Base-by-base conservation (phyloP, 2,113 vertebrate genomes). In the Hyla sarda region DNA sequence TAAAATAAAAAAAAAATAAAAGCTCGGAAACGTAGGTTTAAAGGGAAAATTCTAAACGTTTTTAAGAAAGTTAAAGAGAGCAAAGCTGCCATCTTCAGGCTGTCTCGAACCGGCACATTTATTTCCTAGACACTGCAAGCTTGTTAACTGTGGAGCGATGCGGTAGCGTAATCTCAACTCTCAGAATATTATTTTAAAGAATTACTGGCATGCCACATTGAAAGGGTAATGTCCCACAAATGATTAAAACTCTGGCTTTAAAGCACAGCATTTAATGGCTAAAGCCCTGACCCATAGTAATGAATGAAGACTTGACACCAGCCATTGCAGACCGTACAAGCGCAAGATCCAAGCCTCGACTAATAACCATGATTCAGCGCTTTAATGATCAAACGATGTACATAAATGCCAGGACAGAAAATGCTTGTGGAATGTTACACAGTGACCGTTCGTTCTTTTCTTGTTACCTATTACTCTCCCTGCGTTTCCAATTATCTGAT, bases 61-160 rank as follows among this genome's bases (percentile, higher is more conserved):
- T 77, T 56, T 48, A 58, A 74, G 82, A 28, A 60, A 74, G 37
- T 80, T 81, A 71, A 72, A 86, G 84, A 86, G 84, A 80, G 76
- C 84, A 86, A 86, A 86, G 65, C 84, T 86, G 84, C 84, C 84
- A 86, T 86, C 84, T 86, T 86, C 84, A 86, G 84, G 84, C 84
- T 60, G 62, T 28, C 48, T 71, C 41, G 30, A 54, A 81, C 19
- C 19, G 62, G 30, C 76, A 67, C 58, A 12, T 78, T 12, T 41
- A 41, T 77, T 48, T 78, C 60, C 45, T 14, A 58, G 7, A 45
- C 25, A 6, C 30, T 54, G 12, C 32, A 72, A 74, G 67, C 47
- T 71, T 23, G 16, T 67, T 47, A 45, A 30, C 13, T 30, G 41
- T 17, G 23, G 79, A 34, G 37, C 34, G 13, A 41, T 67, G 25